These are phyloP conservation scores for Drosophila mimica DNA, from an alignment of 2,888 invertebrate species.

Conservation along the genomic window DNA sequence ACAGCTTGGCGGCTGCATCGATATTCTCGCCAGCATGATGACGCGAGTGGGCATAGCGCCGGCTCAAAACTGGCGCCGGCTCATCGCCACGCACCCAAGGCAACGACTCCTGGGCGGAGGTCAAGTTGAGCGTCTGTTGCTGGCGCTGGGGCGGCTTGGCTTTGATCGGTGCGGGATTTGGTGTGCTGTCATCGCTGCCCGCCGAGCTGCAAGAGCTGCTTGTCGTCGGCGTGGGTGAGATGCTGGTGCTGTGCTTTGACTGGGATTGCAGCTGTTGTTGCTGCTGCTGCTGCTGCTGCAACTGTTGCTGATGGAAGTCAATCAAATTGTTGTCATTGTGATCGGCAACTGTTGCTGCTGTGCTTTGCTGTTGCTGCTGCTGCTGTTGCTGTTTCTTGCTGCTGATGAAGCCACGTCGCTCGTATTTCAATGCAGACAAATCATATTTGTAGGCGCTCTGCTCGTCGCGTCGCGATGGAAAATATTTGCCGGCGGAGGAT, in stretches of 20 bases:
- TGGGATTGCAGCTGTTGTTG: slow-evolving; percentile 62
- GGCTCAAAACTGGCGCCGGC: slow-evolving; percentile 84
- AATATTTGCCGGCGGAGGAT: slow-evolving; percentile 65
- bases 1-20: slow-evolving; percentile 82
- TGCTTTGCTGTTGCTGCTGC: slow-evolving; percentile 50
- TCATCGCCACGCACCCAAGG: slow-evolving; percentile 84
- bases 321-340: slow-evolving; percentile 85
- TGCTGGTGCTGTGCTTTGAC: slow-evolving; percentile 68
- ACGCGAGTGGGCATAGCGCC: slow-evolving; percentile 84
- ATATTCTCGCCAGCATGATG: slow-evolving; percentile 80
- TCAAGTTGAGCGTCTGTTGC: slow-evolving; percentile 65
- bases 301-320: slow-evolving; percentile 82
- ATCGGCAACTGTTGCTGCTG: slow-evolving; percentile 72
- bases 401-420: slow-evolving; percentile 84
- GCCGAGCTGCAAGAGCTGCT: slow-evolving; percentile 68
- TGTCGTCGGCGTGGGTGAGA: slow-evolving; percentile 71
- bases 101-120: slow-evolving; percentile 83
- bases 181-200: slow-evolving; percentile 71
- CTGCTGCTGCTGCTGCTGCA: slow-evolving; percentile 52
- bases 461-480: slow-evolving; percentile 80
- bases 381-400: slow-evolving; percentile 76
- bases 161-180: slow-evolving; percentile 60
- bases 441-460: slow-evolving; percentile 85
- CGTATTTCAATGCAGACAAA: slow-evolving; percentile 83
- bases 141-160: slow-evolving; percentile 66